Evolutionary conservation across 2,113 vertebrate genomes (phyloP).

Genomic region (Otis tarda): DNA sequence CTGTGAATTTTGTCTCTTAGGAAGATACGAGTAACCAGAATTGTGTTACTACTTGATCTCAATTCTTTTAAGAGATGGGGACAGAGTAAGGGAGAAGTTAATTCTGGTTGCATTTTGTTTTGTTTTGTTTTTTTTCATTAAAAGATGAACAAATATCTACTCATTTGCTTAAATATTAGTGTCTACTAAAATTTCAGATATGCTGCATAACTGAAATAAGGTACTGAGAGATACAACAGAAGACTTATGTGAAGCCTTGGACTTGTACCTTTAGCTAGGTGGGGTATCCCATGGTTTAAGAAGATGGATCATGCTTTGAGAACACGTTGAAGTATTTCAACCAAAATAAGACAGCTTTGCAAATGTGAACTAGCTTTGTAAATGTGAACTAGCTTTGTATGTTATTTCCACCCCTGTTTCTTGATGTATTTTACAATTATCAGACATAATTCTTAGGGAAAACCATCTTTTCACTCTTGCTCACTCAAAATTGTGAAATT

Average conservation of each 20-base stretch:
- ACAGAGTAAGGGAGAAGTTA: not conserved
- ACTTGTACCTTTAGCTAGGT: not conserved
- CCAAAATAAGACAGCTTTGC: not conserved
- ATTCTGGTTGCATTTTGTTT: not conserved
- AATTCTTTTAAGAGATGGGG: not conserved
- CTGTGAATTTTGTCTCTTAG: not conserved
- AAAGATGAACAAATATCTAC: not conserved
- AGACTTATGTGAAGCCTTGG: not conserved
- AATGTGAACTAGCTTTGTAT: not conserved
- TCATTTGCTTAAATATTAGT: not conserved
- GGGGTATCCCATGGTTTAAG: not conserved
- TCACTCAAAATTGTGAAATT: not conserved
- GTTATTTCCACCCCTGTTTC: not conserved
- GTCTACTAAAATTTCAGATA: not conserved
- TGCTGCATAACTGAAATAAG: not conserved
- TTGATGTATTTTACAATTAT: not conserved
- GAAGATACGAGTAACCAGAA: not conserved
- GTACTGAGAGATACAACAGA: not conserved
- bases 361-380: not conserved
- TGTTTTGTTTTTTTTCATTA: not conserved
- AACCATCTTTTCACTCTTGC: not conserved
- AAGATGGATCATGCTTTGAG: not conserved
- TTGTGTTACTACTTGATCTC: not conserved
- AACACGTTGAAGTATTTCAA: not conserved
- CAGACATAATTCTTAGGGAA: not conserved